A percentile compares a stretch with the other conserved stretches of the same genome.
Evolutionary conservation across 2,113 vertebrate genomes (phyloP).

Genomic region (Epinephelus lanceolatus): DNA sequence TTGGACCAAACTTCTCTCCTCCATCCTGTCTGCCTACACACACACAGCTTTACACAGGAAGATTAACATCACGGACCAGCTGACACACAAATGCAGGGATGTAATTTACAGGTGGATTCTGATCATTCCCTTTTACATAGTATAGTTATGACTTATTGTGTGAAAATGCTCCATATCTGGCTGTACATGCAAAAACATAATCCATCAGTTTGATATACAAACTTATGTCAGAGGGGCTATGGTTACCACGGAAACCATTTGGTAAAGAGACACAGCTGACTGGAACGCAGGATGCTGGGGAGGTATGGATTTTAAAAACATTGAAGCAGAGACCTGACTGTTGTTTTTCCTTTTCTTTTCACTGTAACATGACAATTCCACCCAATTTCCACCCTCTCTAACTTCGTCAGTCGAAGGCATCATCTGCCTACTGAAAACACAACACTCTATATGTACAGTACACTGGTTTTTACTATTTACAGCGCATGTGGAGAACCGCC

Average conservation of each 20-base stretch:
- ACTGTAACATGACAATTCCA: background rate
- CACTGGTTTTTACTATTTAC: slow-evolving; percentile 63
- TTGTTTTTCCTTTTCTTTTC: background rate
- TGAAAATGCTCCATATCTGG: slow-evolving; percentile 26
- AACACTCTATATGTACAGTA: slow-evolving; percentile 52
- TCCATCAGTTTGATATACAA: background rate
- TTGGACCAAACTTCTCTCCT: background rate
- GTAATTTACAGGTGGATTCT: slow-evolving; percentile 43
- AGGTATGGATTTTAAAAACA: slow-evolving; percentile 23
- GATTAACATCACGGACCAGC: background rate
- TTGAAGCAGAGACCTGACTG: slow-evolving; percentile 6
- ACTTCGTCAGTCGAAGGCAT: background rate
- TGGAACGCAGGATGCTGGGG: background rate
- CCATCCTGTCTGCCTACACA: background rate
- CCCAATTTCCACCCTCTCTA: background rate
- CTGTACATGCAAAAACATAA: slow-evolving; percentile 50
- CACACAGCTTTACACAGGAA: background rate
- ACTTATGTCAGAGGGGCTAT: background rate
- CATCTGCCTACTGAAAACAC: slow-evolving; percentile 34
- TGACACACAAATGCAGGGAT: slow-evolving; percentile 39
- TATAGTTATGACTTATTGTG: background rate
- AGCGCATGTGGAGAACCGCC: slow-evolving; percentile 55
- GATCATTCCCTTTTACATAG: slow-evolving; percentile 14
- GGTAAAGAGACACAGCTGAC: background rate
- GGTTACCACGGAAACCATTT: slow-evolving; percentile 1